phyloP scores from a whole-genome alignment of 2,888 invertebrate genomes.

The Oxycera nigricornis region DNA sequence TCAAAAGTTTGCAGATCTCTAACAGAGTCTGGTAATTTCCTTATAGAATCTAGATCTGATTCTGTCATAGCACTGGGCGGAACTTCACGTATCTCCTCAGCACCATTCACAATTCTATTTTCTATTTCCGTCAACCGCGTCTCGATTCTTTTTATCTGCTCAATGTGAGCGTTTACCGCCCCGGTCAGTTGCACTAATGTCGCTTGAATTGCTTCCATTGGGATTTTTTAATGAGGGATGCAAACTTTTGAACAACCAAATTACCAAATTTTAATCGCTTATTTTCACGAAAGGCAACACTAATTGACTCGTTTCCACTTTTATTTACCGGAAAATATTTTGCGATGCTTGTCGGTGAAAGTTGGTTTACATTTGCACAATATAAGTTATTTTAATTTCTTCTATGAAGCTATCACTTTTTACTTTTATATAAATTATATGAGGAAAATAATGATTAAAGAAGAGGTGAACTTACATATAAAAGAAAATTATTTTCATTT shows the following conservation, averaged over 20 bases:
- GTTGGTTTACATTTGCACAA: no score
- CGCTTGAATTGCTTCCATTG: no score
- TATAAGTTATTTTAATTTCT: no score
- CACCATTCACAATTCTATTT: background rate
- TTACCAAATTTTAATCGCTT: no score
- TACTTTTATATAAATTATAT: background rate
- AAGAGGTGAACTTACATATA: background rate
- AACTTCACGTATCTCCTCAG: background rate
- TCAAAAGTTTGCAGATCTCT: background rate
- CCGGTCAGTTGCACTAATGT: no score
- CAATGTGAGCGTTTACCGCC: background rate
- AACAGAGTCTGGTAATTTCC: conserved; percentile 20
- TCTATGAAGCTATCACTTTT: background rate
- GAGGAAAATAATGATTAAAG: background rate
- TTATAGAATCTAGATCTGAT: conserved; percentile 18
- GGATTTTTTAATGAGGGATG: no score
- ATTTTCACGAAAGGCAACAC: no score
- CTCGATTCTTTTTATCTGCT: no score
- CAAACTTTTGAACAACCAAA: no score
- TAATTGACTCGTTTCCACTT: background rate
- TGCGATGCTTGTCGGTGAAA: background rate
- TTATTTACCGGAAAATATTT: background rate
- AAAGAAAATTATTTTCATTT: no score
- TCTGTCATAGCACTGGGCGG: background rate
- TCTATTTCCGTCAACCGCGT: background rate